Evolutionary conservation across 2,888 invertebrate species (phyloP), one percentile per base, ranked within the genome.

Genomic region (Pemphredon lugubris): DNA sequence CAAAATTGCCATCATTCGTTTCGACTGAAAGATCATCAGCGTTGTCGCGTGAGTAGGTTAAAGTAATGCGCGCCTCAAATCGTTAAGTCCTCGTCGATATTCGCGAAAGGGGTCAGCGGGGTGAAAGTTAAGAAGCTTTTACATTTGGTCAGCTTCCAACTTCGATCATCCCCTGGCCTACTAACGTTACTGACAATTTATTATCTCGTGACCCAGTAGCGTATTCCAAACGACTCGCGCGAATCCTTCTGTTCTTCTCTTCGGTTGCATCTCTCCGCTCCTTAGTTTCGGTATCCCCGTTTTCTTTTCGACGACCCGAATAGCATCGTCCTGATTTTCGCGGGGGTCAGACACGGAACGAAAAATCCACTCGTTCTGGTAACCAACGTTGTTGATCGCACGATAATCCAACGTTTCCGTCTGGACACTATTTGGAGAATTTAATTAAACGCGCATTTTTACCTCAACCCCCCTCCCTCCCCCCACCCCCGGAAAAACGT

Each of bases 71-170:
- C 21, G 39, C 16, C 7, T 34, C 9, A 30, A 61, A 11, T 20
- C 44, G 37, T 11, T 26, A n/a, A 30, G 39, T 9, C 11, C 9
- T 47, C n/a, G 16, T 39, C 30, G 37, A 34, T 18, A 21, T 16
- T 26, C n/a, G 7, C 11, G n/a, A 63, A 54, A 11, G 0, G 21
- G 40, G 44, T 50, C 51, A 59, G 1, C 9, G 4, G 18, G 32
- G 20, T 48, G 44, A 64, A 66, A 54, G 45, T 18, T 55, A 48
- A 55, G 78, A 75, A 81, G 77, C 76, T 81, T 73, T 82, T 76
- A 76, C 76, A 76, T 81, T 83, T 83, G 82, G 82, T 82, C 75
- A 51, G 70, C 73, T 80, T 83, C 83, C 84, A 83, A 82, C 67
- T 72, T 40, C 40, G 60, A 63, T 50, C 51, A 66, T 11, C 40